A percentile compares a stretch with the other conserved stretches of the same genome.
Conservation (phyloP, 2,113 vertebrate species). For the Hippolais icterina region DNA sequence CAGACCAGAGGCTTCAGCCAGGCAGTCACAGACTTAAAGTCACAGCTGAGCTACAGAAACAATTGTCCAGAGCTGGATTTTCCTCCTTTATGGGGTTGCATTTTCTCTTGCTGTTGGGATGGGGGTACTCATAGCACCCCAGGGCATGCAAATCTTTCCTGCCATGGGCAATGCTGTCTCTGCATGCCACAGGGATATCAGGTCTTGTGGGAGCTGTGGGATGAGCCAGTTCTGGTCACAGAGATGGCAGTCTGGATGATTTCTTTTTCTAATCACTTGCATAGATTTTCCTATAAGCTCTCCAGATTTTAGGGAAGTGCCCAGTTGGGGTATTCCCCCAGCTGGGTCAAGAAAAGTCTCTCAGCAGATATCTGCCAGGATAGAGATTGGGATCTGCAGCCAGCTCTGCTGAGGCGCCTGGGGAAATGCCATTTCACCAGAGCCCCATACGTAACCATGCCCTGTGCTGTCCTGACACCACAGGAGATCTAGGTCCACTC, state of each 20-base stretch:
- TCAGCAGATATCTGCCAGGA: not conserved
- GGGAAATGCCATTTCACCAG: not conserved
- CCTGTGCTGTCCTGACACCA: not conserved
- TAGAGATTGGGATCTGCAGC: not conserved
- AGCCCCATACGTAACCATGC: rapidly evolving
- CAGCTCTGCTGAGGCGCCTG: not conserved
- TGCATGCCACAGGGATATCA: not conserved
- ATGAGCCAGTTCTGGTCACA: not conserved
- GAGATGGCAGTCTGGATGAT: not conserved
- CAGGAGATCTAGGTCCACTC: not conserved
- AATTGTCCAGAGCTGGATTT: not conserved
- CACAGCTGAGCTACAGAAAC: not conserved
- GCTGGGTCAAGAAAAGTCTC: not conserved
- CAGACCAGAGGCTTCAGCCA: not conserved
- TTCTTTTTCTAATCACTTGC: not conserved
- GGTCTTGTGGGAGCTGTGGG: not conserved
- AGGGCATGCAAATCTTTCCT: not conserved
- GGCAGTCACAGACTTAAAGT: not conserved
- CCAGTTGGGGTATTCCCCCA: not conserved
- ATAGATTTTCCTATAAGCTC: not conserved
- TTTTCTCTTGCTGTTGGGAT: not conserved
- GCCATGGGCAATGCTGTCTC: not conserved
- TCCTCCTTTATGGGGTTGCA: not conserved
- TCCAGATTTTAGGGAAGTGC: not conserved
- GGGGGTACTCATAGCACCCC: not conserved